Conservation (phyloP, 2,888 invertebrate genomes). For the Rhogogaster chlorosoma region DNA sequence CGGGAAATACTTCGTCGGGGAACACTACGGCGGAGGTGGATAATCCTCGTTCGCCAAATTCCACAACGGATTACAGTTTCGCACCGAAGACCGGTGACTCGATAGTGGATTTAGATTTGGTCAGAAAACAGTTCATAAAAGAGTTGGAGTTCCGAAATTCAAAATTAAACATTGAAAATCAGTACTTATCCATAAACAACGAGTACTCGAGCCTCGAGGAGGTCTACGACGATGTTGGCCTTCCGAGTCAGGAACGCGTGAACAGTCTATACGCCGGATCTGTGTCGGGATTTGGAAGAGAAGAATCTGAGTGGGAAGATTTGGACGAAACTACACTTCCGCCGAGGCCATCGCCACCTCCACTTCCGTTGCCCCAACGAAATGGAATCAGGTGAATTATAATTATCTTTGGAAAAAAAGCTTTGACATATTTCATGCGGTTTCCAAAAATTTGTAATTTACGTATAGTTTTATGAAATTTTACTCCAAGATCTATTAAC, state of each 20-base stretch:
- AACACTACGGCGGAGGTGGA: background rate
- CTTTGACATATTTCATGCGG: too few relatives aligned
- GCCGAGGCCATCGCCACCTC: constrained; percentile 47
- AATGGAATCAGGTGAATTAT: constrained; percentile 48
- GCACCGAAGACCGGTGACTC: background rate
- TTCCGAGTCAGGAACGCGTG: constrained; percentile 67
- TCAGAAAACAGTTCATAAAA: background rate
- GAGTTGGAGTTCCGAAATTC: background rate
- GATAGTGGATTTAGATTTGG: background rate
- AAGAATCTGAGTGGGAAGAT: constrained; percentile 75
- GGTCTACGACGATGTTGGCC: constrained; percentile 69
- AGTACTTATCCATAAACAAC: constrained; percentile 61
- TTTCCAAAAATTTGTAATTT: background rate
- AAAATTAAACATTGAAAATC: constrained; percentile 52
- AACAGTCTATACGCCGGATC: constrained; percentile 74
- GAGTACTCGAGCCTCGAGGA: constrained; percentile 67
- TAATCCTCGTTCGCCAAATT: background rate
- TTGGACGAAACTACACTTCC: constrained; percentile 64
- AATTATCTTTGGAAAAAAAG: background rate
- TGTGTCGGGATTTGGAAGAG: constrained; percentile 62
- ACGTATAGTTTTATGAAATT: too few relatives aligned
- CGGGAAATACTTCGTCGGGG: background rate
- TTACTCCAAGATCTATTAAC: background rate
- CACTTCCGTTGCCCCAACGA: constrained; percentile 53
- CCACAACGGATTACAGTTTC: background rate